These are phyloP conservation scores for Cromileptes altivelis DNA, from an alignment of 2,113 vertebrate genomes.

Conservation along the genomic window DNA sequence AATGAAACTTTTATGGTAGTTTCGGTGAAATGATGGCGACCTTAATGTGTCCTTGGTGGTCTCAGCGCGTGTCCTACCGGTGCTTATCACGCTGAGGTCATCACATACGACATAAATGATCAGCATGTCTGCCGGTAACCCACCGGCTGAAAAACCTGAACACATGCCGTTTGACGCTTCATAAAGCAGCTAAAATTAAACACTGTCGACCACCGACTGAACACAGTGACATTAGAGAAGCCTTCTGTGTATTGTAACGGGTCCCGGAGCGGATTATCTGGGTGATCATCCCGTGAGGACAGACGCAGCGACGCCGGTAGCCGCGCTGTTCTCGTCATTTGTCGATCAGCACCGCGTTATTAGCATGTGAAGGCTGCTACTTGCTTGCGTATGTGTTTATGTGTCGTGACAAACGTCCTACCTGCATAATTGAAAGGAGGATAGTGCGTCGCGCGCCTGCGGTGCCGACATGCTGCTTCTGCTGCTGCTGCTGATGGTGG, in stretches of 20 bases:
- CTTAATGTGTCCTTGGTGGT: constrained; percentile 42
- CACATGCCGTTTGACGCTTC: fast-evolving
- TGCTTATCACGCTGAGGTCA: constrained; percentile 48
- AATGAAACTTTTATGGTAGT: neutral
- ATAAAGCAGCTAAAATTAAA: fast-evolving
- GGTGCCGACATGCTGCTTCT: constrained; percentile 71
- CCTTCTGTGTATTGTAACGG: neutral
- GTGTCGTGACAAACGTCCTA: constrained; percentile 63
- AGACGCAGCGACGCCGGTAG: constrained; percentile 1
- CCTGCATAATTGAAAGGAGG: constrained; percentile 91
- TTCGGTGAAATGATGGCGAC: constrained; percentile 12
- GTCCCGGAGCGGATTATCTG: constrained; percentile 43
- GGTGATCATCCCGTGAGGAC: neutral
- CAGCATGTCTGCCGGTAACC: neutral
- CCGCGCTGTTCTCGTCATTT: neutral
- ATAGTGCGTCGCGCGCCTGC: constrained; percentile 54
- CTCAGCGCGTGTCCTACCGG: neutral
- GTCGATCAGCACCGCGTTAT: neutral
- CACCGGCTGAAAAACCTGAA: neutral
- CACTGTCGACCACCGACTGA: neutral
- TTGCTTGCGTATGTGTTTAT: neutral
- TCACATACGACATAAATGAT: constrained; percentile 20
- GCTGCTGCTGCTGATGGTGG: constrained; percentile 13
- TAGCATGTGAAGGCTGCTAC: neutral
- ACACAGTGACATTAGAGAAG: no score